Base-by-base conservation (phyloP, 2,113 vertebrate genomes). In the Lipophrys pholis region DNA sequence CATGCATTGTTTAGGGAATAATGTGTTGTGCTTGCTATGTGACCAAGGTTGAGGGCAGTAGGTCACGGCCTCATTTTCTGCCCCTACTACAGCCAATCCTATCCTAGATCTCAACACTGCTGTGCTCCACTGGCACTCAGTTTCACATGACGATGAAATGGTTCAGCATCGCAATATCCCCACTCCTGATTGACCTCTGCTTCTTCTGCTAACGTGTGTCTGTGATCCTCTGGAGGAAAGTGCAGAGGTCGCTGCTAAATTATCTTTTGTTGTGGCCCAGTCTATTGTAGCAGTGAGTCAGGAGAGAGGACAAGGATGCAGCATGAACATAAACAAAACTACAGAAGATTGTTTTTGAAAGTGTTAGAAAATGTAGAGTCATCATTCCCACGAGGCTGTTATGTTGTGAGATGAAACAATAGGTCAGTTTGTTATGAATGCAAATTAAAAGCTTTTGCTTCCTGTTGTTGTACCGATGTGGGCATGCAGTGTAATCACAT, bases 51-150 rank as follows among this genome's bases (percentile, higher is more conserved):
- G 3, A 43, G 17, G 21, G 45, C 17, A n/a, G 36, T 53, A 8
- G 46, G 21, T 67, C 70, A 17, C 36, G 30, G 12, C 49, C 38
- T 56, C 40, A 38, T 50, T 66, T 11, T 54, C 48, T 21, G 17
- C 41, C 0, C 4, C 7, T 12, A n/a, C n/a, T 7, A 9, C 7
- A 41, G 8, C 55, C 60, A 10, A 49, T 35, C 43, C 56, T 61
- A 16, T 21, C 56, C 52, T 71, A 40, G 39, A 69, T 83, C 14
- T 35, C 11, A 73, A 35, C 42, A 30, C 5, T 17, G 7, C 10
- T 42, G 21, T 10, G 53, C 52, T 43, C 6, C 39, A 39, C n/a
- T 43, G 35, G 5, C 21, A 48, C 2, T 0, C 35, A 35, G 0
- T 45, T 46, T 46, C 8, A 10, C 38, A 48, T 59, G 41, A 35